Base-by-base conservation (phyloP, 2,888 invertebrate species). In the Malthinus seriepunctatus region DNA sequence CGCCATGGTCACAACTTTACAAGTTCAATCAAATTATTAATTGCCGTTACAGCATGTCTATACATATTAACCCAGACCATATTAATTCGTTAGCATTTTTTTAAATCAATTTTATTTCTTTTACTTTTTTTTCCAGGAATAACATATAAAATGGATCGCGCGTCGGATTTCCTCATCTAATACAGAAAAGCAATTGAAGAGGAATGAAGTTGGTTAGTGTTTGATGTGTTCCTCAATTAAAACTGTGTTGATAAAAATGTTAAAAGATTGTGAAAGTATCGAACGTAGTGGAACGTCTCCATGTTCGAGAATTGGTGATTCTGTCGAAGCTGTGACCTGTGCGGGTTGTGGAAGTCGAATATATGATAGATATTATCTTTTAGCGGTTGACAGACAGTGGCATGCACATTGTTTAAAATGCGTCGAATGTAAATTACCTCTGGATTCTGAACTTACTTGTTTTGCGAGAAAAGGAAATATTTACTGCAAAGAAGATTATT, bases 401-500 rank as follows among this genome's bases (percentile, higher is more conserved):
- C 95, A 95, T 76, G 89, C 89, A 48, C 83, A 86, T 56, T 95
- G 95, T 74, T 85, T 95, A 56, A 83, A 85, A 66, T 95, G 95
- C 80, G 89, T 88, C 77, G 90, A 92, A 75, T 95, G 95, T 76
- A 88, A 90, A 56, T 81, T 91, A 65, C 89, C 91, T 6, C 83
- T 96, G 63, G 94, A 94, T 77, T 85, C 91, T 6, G 92, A 95
- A 75, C 83, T 91, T 63, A 93, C 93, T 67, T 95, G 95, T 80
- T 96, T 94, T 78, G 89, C 92, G 8, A 82, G 93, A 65, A 93
- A 94, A 71, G 93, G 93, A 51, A 89, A 90, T 76, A 94, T 95
- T 70, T 95, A 93, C 80, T 96, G 95, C 84, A 94, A 94, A 76
- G 93, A 94, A 72, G 95, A 96, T 79, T 96, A 95, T 77, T 93